Base-by-base conservation (phyloP, 2,888 invertebrate genomes). In the Petrolisthes manimaculis region DNA sequence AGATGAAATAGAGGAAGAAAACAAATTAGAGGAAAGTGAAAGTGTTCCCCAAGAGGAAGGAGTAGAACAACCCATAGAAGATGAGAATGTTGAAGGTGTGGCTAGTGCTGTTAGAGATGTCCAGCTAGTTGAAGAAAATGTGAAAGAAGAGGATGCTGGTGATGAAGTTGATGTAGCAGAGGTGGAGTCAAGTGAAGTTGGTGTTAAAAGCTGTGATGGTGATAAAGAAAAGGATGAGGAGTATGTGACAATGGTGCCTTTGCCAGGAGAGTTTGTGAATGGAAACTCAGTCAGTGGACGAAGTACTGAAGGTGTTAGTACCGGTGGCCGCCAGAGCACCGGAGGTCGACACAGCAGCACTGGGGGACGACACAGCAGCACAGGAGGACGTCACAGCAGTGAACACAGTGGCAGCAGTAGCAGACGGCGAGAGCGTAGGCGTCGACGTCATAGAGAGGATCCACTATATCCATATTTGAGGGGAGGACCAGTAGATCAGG, bases 371-470 rank as follows among this genome's bases (percentile, higher is more conserved):
- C 84, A 86, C 21, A 89, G 89, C 56, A 87, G 89, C 56, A 88
- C 85, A 14, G 85, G 90, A 90, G 89, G 89, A 9, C 81, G 89
- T 3, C 84, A 86, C 51, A 88, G 88, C 54, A 88, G 90, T 55
- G 85, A 90, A 5, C 91, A 92, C 21, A 91, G 91, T 18, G 95
- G 96, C 92, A 96, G 95, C 51, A 96, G 96, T 0, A 79, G 91
- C 71, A 77, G 92, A 86, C 89, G 91, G 67, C 77, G 86, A 92
- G 91, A 92, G 92, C 12, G 92, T 92, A 89, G 92, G 92, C 91
- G 92, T 92, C 21, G 92, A 92, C 61, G 92, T 91, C 89, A 92
- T 92, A 77, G 92, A 92, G 54, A 92, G 92, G 89, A 92, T 79
- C 95, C 91, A 89, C 94, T 95, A 1, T 95, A 95, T 90, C 94